Conservation (phyloP, 2,113 vertebrate species). For the Limanda limanda region DNA sequence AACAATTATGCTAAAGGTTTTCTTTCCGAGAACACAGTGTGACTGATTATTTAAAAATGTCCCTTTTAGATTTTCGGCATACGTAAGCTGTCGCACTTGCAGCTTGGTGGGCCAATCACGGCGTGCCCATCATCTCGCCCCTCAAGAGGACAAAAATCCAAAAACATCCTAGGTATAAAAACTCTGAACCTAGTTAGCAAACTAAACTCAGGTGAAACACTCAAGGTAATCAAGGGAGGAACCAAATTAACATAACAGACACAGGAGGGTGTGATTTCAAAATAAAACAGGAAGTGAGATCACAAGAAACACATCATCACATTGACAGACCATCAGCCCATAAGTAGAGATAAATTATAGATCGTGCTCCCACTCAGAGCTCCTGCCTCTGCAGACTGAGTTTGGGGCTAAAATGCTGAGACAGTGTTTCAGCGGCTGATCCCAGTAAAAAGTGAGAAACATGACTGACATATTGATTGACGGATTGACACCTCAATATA, state of each 20-base stretch:
- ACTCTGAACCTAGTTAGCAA: too few relatives aligned
- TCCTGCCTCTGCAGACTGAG: slow-evolving; percentile 52
- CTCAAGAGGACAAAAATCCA: too few relatives aligned
- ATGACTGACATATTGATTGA: too few relatives aligned
- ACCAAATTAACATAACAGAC: too few relatives aligned
- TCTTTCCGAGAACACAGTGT: slow-evolving; percentile 11
- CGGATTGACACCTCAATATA: slow-evolving; percentile 31
- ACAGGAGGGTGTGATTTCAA: too few relatives aligned
- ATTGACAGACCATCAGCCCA: slow-evolving; percentile 43
- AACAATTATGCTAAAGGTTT: slow-evolving; percentile 13
- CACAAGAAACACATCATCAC: slow-evolving; percentile 19
- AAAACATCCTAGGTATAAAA: too few relatives aligned
- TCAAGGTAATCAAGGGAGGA: too few relatives aligned
- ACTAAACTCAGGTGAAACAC: too few relatives aligned
- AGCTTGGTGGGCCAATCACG: too few relatives aligned
- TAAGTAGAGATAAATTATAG: slow-evolving; percentile 73
- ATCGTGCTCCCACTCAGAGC: slow-evolving; percentile 66
- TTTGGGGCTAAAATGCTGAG: slow-evolving; percentile 63
- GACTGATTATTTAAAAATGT: slow-evolving; percentile 30
- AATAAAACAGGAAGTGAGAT: too few relatives aligned
- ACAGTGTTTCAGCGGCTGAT: slow-evolving; percentile 42
- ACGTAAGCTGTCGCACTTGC: too few relatives aligned
- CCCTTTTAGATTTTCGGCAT: slow-evolving; percentile 19
- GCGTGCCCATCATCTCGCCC: too few relatives aligned
- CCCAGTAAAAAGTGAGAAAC: slow-evolving; percentile 24